Percentiles rank a stretch among this genome's conserved stretches.
Evolutionary conservation across 2,888 invertebrate species (phyloP).

Genomic region (Papilio elwesi): DNA sequence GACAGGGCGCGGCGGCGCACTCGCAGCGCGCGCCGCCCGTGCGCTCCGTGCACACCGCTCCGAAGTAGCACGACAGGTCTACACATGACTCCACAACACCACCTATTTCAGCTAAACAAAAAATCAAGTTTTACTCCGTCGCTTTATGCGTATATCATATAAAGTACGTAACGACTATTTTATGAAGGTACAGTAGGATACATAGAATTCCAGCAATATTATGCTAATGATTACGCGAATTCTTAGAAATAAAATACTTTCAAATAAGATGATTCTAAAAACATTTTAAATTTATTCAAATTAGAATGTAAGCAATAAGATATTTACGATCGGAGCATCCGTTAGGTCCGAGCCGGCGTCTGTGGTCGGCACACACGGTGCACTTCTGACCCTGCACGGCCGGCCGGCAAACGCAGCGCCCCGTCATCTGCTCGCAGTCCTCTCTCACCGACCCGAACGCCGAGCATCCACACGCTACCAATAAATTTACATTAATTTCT

Average conservation of each 20-base stretch:
- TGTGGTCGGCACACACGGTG: conserved; percentile 90
- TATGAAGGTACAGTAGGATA: too few relatives aligned
- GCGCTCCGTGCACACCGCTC: conserved; percentile 91
- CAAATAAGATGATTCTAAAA: too few relatives aligned
- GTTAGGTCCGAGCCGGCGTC: conserved; percentile 90
- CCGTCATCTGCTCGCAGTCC: conserved; percentile 97
- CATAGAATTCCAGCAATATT: too few relatives aligned
- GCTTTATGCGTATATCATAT: conserved; percentile 47
- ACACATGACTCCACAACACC: conserved; percentile 88
- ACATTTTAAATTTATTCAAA: background rate
- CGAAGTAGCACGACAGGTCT: conserved; percentile 92
- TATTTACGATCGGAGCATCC: conserved; percentile 82
- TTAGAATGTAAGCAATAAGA: conserved; percentile 22
- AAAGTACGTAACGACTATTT: too few relatives aligned
- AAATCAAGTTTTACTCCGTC: conserved; percentile 69
- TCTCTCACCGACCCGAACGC: conserved; percentile 93
- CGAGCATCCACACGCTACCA: conserved; percentile 94
- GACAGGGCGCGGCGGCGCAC: conserved; percentile 86
- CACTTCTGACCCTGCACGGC: conserved; percentile 95
- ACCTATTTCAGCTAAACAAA: conserved; percentile 84
- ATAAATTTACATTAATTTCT: background rate
- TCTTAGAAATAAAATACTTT: too few relatives aligned
- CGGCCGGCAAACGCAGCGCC: conserved; percentile 93
- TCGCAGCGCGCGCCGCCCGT: conserved; percentile 89
- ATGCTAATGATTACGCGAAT: too few relatives aligned